phyloP scores from a whole-genome alignment of 2,888 invertebrate genomes.

The Elgonia sp. region DNA sequence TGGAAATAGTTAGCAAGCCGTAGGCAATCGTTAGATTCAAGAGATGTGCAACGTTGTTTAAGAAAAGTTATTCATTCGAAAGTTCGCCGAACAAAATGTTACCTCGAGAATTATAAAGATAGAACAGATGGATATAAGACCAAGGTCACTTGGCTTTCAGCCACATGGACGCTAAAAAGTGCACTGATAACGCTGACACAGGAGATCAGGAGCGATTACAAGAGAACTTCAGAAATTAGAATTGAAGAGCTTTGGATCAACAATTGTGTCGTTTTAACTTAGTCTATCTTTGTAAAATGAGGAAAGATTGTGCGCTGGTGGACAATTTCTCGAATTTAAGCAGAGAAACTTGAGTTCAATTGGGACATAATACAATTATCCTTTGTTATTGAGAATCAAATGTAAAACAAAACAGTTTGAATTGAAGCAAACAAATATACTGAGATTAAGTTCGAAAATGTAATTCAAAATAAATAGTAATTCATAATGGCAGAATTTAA shows the following conservation, averaged over 20 bases:
- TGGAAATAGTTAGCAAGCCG: constrained; percentile 54
- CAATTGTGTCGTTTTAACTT: no score
- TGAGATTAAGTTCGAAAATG: no score
- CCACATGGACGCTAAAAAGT: constrained; percentile 48
- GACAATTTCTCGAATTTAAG: no score
- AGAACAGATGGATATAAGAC: constrained; percentile 74
- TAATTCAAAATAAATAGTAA: no score
- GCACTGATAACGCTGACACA: constrained; percentile 80
- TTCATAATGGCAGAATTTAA: no score
- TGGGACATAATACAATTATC: no score
- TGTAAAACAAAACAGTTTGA: no score
- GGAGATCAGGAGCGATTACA: constrained; percentile 75
- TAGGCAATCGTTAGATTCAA: constrained; percentile 72
- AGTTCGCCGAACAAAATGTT: constrained; percentile 80
- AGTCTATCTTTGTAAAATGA: no score
- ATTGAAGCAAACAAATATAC: no score
- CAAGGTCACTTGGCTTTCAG: constrained; percentile 82
- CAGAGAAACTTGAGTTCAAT: no score
- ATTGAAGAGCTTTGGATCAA: constrained; percentile 6
- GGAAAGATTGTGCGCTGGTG: no score
- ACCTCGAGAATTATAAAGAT: constrained; percentile 65
- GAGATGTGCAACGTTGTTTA: constrained; percentile 76
- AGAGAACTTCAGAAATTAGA: constrained; percentile 7
- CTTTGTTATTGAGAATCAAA: no score
- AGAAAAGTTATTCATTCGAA: constrained; percentile 78